A percentile compares a stretch with the other conserved stretches of the same genome.
Evolutionary conservation across 2,797 vertebrate species (phyloP).

Genomic region (Chloroceryle amazona): DNA sequence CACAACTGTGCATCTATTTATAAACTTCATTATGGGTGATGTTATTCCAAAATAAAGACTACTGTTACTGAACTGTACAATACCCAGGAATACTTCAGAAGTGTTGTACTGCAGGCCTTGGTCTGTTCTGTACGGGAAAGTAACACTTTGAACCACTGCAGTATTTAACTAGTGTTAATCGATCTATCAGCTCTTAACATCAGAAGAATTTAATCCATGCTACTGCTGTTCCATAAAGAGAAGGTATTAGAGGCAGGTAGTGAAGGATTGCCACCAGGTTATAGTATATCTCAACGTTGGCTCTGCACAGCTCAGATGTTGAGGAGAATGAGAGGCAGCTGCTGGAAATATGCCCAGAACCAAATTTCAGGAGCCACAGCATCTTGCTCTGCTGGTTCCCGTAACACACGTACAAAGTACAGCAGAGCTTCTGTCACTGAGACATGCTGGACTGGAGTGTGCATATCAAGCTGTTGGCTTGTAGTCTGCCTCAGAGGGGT

Average conservation of each 20-base stretch:
- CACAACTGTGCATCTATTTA: neutral
- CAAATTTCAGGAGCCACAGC: neutral
- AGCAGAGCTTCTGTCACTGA: neutral
- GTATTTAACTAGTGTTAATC: neutral
- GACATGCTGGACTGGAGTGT: neutral
- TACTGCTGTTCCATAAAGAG: neutral
- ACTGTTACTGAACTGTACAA: neutral
- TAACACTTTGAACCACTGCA: neutral
- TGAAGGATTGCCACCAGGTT: neutral
- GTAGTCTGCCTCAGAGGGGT: neutral
- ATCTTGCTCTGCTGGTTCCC: neutral
- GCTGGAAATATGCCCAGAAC: neutral
- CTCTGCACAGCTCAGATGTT: neutral
- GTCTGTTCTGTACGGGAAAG: neutral
- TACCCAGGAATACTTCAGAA: neutral
- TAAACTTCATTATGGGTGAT: neutral
- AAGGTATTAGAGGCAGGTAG: neutral
- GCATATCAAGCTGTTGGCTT: accelerated
- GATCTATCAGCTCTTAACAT: neutral
- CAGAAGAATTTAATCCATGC: neutral
- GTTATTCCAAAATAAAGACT: neutral
- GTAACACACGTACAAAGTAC: too few species aligned
- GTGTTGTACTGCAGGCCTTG: neutral
- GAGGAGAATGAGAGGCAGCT: neutral
- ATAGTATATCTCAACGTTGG: neutral